These are phyloP conservation scores for Himalopsyche anomala DNA, from an alignment of 2,888 invertebrate genomes.

Conservation along the genomic window DNA sequence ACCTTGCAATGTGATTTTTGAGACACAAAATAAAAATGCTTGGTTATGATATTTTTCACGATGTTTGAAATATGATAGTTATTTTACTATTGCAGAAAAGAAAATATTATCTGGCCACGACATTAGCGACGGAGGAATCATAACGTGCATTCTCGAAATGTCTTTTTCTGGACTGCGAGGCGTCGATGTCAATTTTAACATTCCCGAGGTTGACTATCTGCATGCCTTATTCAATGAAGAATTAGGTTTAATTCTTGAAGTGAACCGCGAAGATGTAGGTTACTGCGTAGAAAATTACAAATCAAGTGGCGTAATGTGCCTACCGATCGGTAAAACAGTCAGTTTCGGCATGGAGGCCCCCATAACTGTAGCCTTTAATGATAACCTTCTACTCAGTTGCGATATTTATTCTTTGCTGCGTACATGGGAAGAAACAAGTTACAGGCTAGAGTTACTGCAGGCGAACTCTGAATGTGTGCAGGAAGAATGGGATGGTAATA, in stretches of 20 bases:
- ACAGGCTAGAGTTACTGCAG: constrained; percentile 90
- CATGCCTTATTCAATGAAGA: constrained; percentile 90
- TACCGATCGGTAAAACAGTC: constrained; percentile 81
- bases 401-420: constrained; percentile 83
- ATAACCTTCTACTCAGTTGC: constrained; percentile 78
- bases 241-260: constrained; percentile 90
- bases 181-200: constrained; percentile 79
- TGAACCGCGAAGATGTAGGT: constrained; percentile 76
- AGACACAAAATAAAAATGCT: neutral
- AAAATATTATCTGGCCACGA: constrained; percentile 93
- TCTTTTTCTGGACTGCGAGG: constrained; percentile 95
- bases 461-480: constrained; percentile 86
- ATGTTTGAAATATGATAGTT: too few species aligned
- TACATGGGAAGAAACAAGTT: constrained; percentile 98
- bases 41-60: constrained; percentile 46
- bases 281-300: constrained; percentile 80
- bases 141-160: constrained; percentile 95
- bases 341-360: constrained; percentile 82
- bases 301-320: constrained; percentile 79
- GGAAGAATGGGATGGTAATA: constrained; percentile 83
- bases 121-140: constrained; percentile 96
- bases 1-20: too few species aligned
- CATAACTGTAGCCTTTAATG: constrained; percentile 79
- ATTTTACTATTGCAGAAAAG: constrained; percentile 74
- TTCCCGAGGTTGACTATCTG: constrained; percentile 75